A percentile compares a stretch with the other conserved stretches of the same genome.
phyloP scores from a whole-genome alignment of 2,888 invertebrate species.

The Caenorhabditis afra region DNA sequence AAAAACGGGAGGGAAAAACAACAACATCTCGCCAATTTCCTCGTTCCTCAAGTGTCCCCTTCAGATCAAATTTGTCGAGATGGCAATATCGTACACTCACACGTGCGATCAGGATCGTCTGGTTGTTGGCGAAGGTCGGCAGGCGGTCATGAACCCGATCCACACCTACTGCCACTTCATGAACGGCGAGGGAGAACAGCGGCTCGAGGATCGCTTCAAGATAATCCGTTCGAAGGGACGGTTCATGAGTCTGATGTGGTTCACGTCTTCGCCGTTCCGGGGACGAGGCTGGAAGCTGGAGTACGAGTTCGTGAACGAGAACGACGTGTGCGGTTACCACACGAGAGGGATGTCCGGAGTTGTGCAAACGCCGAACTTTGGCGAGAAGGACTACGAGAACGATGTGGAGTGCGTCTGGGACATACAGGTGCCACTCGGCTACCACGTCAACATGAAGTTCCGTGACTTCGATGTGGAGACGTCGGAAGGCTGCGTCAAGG shows the following conservation, averaged over 20 bases:
- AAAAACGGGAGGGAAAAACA: constrained; percentile 11
- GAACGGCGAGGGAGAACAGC: constrained; percentile 33
- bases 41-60: constrained; percentile 30
- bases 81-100: constrained; percentile 72
- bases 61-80: constrained; percentile 68
- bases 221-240: constrained; percentile 37
- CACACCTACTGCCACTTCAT: constrained; percentile 53
- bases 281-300: constrained; percentile 70
- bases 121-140: constrained; percentile 62
- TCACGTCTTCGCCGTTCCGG: constrained; percentile 62
- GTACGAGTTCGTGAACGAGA: constrained; percentile 70
- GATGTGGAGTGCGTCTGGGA: constrained; percentile 78
- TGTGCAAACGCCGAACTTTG: constrained; percentile 70
- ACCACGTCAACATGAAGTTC: constrained; percentile 70
- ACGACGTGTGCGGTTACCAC: constrained; percentile 73
- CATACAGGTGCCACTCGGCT: constrained; percentile 73
- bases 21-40: constrained; percentile 15
- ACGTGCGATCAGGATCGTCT: constrained; percentile 65
- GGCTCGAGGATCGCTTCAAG: constrained; percentile 53
- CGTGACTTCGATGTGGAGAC: constrained; percentile 71
- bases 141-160: constrained; percentile 41
- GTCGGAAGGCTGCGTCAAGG: constrained; percentile 69
- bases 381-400: constrained; percentile 64
- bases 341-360: constrained; percentile 68
- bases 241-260: constrained; percentile 67